Percentiles rank a stretch among this genome's conserved stretches.
These are phyloP conservation scores for Microcebus jonahi DNA, from an alignment of 2,113 vertebrate species.

Conservation along the genomic window DNA sequence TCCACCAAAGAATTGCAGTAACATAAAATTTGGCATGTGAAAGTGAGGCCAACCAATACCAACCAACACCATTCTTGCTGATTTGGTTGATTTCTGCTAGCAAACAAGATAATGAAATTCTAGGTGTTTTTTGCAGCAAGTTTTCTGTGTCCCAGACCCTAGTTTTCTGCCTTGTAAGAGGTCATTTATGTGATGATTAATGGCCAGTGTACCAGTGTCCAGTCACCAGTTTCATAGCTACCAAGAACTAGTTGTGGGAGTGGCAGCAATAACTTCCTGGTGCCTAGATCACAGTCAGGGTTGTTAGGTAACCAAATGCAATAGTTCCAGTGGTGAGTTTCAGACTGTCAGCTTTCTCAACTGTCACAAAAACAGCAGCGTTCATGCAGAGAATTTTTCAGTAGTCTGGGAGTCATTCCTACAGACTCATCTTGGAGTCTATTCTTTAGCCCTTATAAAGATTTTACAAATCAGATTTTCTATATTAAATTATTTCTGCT, in stretches of 20 bases:
- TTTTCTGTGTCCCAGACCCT: background rate
- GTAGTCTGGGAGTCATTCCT: background rate
- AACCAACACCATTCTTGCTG: too few relatives aligned
- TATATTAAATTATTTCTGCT: background rate
- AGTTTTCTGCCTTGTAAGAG: background rate
- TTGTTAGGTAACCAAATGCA: too few relatives aligned
- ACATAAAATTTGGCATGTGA: background rate
- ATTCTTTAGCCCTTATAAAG: background rate
- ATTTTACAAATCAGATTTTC: background rate
- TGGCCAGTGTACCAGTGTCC: too few relatives aligned
- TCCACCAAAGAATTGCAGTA: background rate
- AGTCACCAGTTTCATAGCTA: background rate
- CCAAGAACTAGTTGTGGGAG: background rate
- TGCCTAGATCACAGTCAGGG: background rate
- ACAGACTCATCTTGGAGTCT: background rate
- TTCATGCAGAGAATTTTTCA: background rate
- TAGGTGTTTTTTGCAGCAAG: background rate
- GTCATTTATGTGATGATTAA: background rate
- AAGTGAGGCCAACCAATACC: background rate
- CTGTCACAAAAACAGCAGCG: too few relatives aligned
- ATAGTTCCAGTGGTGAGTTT: background rate
- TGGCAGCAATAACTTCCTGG: background rate
- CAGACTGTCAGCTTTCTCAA: background rate
- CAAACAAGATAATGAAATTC: background rate
- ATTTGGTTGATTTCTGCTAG: background rate